Conservation (phyloP, 2,888 invertebrate species). For the Orthosia gracilis region DNA sequence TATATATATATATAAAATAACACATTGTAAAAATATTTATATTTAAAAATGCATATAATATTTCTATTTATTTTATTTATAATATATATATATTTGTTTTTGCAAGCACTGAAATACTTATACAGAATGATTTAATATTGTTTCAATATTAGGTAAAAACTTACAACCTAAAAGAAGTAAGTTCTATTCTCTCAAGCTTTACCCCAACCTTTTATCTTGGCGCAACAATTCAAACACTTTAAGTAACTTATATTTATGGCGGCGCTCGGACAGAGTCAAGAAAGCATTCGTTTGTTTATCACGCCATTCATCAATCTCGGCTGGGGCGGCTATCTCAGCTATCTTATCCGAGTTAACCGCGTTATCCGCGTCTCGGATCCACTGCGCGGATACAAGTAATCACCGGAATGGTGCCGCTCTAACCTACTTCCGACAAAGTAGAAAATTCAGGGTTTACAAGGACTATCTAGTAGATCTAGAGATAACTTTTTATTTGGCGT, state of each 20-base stretch:
- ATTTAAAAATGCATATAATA: no score
- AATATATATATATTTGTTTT: neutral
- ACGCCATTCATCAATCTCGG: slow-evolving; percentile 37
- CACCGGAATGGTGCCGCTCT: slow-evolving; percentile 24
- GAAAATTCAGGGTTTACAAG: neutral
- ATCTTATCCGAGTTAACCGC: slow-evolving; percentile 14
- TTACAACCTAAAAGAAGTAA: neutral
- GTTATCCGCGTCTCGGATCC: slow-evolving; percentile 19
- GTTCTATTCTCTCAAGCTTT: neutral
- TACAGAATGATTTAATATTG: neutral
- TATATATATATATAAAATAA: no score
- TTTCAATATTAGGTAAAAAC: neutral
- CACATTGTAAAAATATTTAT: no score
- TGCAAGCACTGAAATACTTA: neutral
- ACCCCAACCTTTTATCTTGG: neutral
- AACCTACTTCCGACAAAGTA: slow-evolving; percentile 31
- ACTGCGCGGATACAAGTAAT: slow-evolving; percentile 36
- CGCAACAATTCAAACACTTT: slow-evolving; percentile 2
- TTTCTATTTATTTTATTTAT: no score
- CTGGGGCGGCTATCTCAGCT: neutral
- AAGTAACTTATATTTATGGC: slow-evolving; percentile 24
- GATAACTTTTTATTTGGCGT: slow-evolving; percentile 30
- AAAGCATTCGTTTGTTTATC: slow-evolving; percentile 43
- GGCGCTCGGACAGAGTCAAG: slow-evolving; percentile 16
- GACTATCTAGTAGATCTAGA: neutral